Evolutionary conservation across 2,888 invertebrate genomes (phyloP).

Genomic region (Cephus rjabovi): DNA sequence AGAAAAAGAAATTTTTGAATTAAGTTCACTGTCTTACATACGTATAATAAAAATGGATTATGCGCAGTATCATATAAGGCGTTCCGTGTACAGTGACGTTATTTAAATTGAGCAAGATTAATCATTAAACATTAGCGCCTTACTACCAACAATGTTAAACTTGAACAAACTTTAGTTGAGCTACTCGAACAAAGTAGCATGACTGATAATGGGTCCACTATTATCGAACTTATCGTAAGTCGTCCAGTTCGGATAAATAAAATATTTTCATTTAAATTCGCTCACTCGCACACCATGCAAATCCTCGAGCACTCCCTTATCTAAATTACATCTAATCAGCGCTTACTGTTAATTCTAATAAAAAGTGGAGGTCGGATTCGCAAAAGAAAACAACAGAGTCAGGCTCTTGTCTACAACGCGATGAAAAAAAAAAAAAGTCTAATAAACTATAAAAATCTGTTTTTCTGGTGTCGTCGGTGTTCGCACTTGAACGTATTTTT

Average conservation of each 20-base stretch:
- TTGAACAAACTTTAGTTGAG: not conserved
- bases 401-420: conserved; percentile 13
- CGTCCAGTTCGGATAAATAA: not conserved
- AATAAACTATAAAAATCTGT: conserved; percentile 1
- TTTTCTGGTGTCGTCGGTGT: not conserved
- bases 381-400: conserved; percentile 1
- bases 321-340: conserved; percentile 17
- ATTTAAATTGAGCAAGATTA: not conserved
- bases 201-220: not conserved
- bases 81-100: not conserved
- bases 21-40: not conserved
- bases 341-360: not conserved
- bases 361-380: conserved; percentile 11
- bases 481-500: conserved; percentile 3
- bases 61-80: not conserved
- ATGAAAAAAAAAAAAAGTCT: conserved; percentile 11
- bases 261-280: not conserved
- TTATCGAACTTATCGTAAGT: not conserved
- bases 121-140: not conserved
- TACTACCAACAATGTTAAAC: not conserved
- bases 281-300: not conserved
- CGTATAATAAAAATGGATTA: not conserved
- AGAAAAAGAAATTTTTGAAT: not conserved
- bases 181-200: not conserved
- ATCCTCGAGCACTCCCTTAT: conserved; percentile 5